Percentiles rank a stretch among this genome's conserved stretches.
Evolutionary conservation across 2,888 invertebrate species (phyloP).

Genomic region (Scaptomyza reducta): DNA sequence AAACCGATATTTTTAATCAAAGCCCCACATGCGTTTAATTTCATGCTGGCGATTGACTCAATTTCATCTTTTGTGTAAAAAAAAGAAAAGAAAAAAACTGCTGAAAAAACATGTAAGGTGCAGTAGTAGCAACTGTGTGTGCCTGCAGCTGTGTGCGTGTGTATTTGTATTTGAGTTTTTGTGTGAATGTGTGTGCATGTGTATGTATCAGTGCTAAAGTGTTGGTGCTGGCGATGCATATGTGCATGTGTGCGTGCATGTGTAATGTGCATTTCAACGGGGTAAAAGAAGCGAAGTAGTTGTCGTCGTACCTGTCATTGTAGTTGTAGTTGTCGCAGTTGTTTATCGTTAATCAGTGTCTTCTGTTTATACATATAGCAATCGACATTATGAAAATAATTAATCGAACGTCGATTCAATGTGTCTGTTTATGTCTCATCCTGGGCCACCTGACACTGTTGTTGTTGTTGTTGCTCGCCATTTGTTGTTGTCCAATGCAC

Average conservation of each 20-base stretch:
- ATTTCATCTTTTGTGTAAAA: conserved; percentile 44
- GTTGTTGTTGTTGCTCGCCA: neutral
- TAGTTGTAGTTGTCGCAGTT: conserved; percentile 30
- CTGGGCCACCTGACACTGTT: conserved; percentile 48
- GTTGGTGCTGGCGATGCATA: conserved; percentile 42
- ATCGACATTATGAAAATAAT: conserved; percentile 51
- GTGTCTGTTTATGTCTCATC: conserved; percentile 46
- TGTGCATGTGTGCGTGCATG: conserved; percentile 24
- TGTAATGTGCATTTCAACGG: conserved; percentile 76
- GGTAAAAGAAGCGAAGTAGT: conserved; percentile 58
- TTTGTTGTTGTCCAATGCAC: conserved; percentile 34
- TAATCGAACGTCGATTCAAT: conserved; percentile 36
- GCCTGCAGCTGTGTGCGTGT: conserved; percentile 36
- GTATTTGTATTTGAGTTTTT: conserved; percentile 13
- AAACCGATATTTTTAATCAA: conserved; percentile 19
- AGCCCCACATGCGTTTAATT: conserved; percentile 31
- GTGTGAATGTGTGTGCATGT: conserved; percentile 39
- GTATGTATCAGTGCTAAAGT: conserved; percentile 45
- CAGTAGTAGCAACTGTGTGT: conserved; percentile 61
- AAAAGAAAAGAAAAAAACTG: conserved; percentile 23
- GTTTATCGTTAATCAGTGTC: conserved; percentile 42
- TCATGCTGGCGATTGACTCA: conserved; percentile 32
- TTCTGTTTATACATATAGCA: conserved; percentile 30
- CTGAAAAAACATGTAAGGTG: conserved; percentile 71
- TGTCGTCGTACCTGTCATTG: conserved; percentile 41